A percentile compares a stretch with the other conserved stretches of the same genome.
Conservation (phyloP, 2,888 invertebrate species). For the Lysandra bellargus region DNA sequence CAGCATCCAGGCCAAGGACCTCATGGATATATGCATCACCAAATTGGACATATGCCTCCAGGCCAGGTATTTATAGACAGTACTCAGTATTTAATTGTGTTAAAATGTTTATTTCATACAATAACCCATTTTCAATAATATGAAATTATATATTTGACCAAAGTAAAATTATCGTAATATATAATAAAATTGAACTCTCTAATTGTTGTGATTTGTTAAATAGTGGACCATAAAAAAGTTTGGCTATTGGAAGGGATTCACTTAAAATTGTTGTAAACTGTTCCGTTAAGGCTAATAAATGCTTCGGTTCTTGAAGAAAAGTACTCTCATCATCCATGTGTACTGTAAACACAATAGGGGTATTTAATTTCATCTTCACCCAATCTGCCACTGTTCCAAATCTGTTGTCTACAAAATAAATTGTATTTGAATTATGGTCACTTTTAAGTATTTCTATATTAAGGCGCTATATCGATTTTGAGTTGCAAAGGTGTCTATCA, state of each 20-base stretch:
- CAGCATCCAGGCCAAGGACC: constrained; percentile 79
- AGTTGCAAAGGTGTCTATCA: too few species aligned
- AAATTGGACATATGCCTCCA: constrained; percentile 79
- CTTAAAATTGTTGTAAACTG: constrained; percentile 55
- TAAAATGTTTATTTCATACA: too few species aligned
- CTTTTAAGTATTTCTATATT: not conserved
- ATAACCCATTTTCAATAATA: not conserved
- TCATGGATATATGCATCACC: constrained; percentile 83
- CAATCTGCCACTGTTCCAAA: constrained; percentile 68
- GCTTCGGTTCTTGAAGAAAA: constrained; percentile 47
- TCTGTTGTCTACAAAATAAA: constrained; percentile 55
- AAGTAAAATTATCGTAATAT: not conserved
- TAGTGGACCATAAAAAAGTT: constrained; percentile 64
- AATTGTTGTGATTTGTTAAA: constrained; percentile 46
- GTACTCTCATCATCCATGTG: constrained; percentile 52
- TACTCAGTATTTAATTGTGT: too few species aligned
- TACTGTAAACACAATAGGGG: constrained; percentile 64
- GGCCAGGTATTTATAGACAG: constrained; percentile 60
- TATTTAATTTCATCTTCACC: constrained; percentile 65
- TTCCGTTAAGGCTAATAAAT: constrained; percentile 30
- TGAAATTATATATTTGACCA: not conserved
- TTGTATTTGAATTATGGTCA: not conserved
- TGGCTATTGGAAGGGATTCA: constrained; percentile 55
- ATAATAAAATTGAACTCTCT: not conserved
- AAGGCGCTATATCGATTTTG: too few species aligned